Evolutionary conservation across 2,113 vertebrate species (phyloP).

Genomic region (Gymnorhina tibicen): DNA sequence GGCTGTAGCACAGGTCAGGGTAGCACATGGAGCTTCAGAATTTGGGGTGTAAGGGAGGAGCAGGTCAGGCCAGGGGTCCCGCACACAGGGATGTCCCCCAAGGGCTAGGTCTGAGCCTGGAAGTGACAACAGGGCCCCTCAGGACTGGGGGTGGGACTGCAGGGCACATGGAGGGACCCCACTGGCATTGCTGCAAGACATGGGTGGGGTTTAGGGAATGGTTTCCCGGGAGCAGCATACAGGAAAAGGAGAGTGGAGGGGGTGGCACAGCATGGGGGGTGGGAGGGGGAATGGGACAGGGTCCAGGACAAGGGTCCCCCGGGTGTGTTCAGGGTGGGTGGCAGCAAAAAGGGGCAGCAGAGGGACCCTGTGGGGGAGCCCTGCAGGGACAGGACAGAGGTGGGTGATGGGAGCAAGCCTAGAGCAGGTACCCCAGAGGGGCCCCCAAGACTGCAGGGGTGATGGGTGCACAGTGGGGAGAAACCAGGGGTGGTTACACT

Average conservation of each 20-base stretch:
- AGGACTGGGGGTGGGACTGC: neutral
- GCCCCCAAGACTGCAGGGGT: neutral
- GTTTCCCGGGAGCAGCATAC: neutral
- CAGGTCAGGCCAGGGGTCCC: neutral
- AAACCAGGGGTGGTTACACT: accelerated
- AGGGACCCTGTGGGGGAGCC: neutral
- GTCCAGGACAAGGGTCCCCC: neutral
- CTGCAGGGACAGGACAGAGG: too few relatives aligned
- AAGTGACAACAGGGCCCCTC: neutral
- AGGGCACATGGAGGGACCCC: neutral
- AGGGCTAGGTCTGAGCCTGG: neutral
- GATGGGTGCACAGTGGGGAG: too few relatives aligned
- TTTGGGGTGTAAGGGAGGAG: accelerated
- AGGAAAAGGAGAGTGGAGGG: neutral
- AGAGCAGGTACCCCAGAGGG: neutral
- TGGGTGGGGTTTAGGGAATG: neutral
- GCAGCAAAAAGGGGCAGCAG: neutral
- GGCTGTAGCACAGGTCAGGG: neutral
- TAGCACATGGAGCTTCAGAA: neutral
- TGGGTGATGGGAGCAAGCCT: accelerated
- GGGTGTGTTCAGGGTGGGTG: neutral
- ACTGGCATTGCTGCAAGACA: neutral
- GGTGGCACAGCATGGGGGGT: accelerated
- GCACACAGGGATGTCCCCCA: neutral
- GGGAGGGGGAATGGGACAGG: too few relatives aligned